phyloP scores from a whole-genome alignment of 2,888 invertebrate genomes.

The Epinotia ramella region DNA sequence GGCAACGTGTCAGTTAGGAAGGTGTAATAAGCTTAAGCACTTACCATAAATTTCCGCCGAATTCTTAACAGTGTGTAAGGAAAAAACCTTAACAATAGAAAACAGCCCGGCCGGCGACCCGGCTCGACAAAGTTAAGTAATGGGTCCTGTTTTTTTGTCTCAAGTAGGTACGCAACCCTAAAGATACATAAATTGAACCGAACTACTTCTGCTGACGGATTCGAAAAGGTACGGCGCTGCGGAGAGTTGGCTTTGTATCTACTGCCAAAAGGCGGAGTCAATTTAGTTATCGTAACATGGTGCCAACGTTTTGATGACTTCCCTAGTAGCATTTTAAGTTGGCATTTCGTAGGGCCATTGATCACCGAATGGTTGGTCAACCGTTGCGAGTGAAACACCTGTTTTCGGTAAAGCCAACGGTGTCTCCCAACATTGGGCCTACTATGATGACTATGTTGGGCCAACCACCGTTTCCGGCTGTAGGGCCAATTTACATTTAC shows the following conservation, averaged over 20 bases:
- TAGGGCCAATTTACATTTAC: too few species aligned
- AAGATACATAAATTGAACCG: slow-evolving; percentile 43
- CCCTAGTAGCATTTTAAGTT: too few species aligned
- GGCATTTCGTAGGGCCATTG: too few species aligned
- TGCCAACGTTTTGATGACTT: slow-evolving; percentile 1
- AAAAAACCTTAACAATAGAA: not conserved
- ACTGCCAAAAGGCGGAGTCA: slow-evolving; percentile 36
- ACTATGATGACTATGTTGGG: too few species aligned
- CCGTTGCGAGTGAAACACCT: too few species aligned
- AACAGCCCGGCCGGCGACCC: not conserved
- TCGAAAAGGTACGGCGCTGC: slow-evolving; percentile 26
- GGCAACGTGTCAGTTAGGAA: not conserved
- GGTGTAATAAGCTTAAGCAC: not conserved
- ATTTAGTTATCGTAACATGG: slow-evolving; percentile 23
- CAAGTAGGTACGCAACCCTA: not conserved
- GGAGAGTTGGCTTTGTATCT: slow-evolving; percentile 37
- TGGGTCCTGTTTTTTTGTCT: not conserved
- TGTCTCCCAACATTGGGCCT: too few species aligned
- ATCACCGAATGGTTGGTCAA: too few species aligned
- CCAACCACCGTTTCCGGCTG: too few species aligned
- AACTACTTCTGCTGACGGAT: slow-evolving; percentile 39
- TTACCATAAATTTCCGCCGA: not conserved
- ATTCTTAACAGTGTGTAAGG: not conserved
- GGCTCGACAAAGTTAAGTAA: not conserved
- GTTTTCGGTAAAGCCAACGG: too few species aligned